Percentiles rank a stretch among this genome's conserved stretches.
Conservation (phyloP, 2,797 vertebrate genomes). For the Acestrorhynchus altus region DNA sequence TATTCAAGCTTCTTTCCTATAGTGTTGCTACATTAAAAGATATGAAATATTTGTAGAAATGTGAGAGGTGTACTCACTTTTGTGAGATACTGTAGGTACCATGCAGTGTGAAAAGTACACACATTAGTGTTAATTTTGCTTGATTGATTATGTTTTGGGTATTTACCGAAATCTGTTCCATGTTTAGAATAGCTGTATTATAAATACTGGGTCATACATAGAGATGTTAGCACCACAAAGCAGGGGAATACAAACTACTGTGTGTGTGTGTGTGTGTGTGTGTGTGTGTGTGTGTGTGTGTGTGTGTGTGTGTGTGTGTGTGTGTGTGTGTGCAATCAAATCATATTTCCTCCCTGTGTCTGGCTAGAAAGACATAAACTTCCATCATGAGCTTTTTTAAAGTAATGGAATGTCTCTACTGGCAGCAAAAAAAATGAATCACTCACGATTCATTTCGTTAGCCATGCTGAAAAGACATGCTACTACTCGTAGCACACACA, state of each 20-base stretch:
- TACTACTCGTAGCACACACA: slow-evolving; percentile 31
- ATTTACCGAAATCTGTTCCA: too few species aligned
- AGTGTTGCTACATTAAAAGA: too few species aligned
- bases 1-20: too few species aligned
- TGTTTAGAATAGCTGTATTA: background rate
- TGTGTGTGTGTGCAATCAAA: slow-evolving; percentile 13
- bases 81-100: too few species aligned
- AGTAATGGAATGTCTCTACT: slow-evolving; percentile 42
- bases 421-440: slow-evolving; percentile 24
- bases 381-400: slow-evolving; percentile 23
- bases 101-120: too few species aligned
- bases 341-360: slow-evolving; percentile 22
- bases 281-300: too few species aligned
- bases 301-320: slow-evolving; percentile 16
- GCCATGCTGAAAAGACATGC: slow-evolving; percentile 33
- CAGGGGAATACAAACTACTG: background rate
- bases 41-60: too few species aligned
- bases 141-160: too few species aligned
- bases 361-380: slow-evolving; percentile 14
- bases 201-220: background rate
- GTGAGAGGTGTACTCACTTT: too few species aligned
- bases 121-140: too few species aligned
- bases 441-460: slow-evolving; percentile 26
- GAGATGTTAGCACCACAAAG: background rate
- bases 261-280: slow-evolving; percentile 5